phyloP scores from a whole-genome alignment of 2,888 invertebrate genomes.

The Drosophila peninsularis region DNA sequence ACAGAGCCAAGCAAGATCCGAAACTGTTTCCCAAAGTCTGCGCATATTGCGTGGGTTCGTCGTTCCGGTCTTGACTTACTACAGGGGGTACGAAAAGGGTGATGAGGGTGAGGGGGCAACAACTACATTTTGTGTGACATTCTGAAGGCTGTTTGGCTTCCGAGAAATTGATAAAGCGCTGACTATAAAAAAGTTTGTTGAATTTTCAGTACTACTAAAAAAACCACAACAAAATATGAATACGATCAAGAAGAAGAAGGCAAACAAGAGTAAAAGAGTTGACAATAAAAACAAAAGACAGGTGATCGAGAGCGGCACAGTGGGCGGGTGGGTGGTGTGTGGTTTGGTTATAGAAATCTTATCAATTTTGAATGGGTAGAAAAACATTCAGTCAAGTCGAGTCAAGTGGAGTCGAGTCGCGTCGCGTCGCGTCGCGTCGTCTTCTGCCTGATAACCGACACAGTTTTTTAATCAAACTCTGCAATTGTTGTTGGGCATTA shows the following conservation, averaged over 20 bases:
- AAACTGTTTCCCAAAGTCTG: conserved; percentile 45
- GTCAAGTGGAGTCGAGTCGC: neutral
- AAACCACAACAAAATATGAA: conserved; percentile 13
- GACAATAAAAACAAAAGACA: conserved; percentile 27
- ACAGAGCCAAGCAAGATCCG: conserved; percentile 28
- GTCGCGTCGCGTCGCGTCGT: neutral
- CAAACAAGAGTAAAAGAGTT: neutral
- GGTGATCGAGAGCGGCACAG: conserved; percentile 2
- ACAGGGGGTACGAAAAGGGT: neutral
- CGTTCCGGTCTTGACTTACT: conserved; percentile 42
- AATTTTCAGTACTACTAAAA: conserved; percentile 14
- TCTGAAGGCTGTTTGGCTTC: conserved; percentile 74
- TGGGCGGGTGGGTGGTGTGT: neutral
- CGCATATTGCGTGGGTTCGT: conserved; percentile 44
- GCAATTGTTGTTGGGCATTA: conserved; percentile 56
- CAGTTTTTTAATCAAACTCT: conserved; percentile 63
- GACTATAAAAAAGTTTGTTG: conserved; percentile 54
- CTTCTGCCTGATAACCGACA: conserved; percentile 49
- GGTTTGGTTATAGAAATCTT: conserved; percentile 19
- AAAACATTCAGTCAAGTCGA: conserved; percentile 35
- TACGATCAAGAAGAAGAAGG: neutral
- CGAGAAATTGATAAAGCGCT: conserved; percentile 63
- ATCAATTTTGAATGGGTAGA: conserved; percentile 43
- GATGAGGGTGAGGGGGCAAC: no score
- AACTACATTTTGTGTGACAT: conserved; percentile 61